Evolutionary conservation across 92 coral and sea anemone species (phyloP), one percentile per base, ranked within the genome.

Genomic region (Siderastrea radians): DNA sequence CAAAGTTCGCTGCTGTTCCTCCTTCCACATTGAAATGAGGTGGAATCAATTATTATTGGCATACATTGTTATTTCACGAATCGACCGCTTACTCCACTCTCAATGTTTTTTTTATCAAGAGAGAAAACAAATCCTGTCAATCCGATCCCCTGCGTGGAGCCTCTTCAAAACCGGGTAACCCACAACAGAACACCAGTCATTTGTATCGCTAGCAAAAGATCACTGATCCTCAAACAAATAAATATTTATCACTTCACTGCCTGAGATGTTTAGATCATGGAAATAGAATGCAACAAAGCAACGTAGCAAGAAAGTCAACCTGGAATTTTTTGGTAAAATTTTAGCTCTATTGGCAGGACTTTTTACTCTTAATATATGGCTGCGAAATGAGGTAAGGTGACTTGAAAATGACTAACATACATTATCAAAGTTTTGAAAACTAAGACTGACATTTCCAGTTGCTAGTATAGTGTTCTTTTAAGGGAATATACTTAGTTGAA

Each of bases 211-310:
- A 11, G 7, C 51, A 26, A 57, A 16, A 72, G 59, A 60, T 83
- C 87, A 83, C 49, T 83, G 87, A 83, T 72, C 87, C 87, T 57
- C 69, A 58, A 72, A n/a, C 62, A 59, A 74, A 83, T 83, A 83
- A 83, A 83, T 83, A 83, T 83, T 83, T 83, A 83, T 83, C 87
- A 83, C 87, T 72, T 63, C 49, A 72, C 58, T 11, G 16, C 62
- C 17, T 54, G 53, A 38, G 44, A 58, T 26, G 87, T 83, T 83
- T 61, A 83, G 87, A 83, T 83, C 80, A 83, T 72, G 62, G 70
- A 83, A 72, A 60, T 83, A 83, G 72, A 83, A 83, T 83, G 87
- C 59, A 58, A n/a, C 71, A 14, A 80, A 83, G 64, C 71, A 14
- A 80, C 72, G 64, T 46, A 19, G 55, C 49, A 48, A 12, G 16